Evolutionary conservation across 2,113 vertebrate genomes (phyloP), one percentile per base, ranked within the genome.

Genomic region (Pseudorectes ferrugineus): DNA sequence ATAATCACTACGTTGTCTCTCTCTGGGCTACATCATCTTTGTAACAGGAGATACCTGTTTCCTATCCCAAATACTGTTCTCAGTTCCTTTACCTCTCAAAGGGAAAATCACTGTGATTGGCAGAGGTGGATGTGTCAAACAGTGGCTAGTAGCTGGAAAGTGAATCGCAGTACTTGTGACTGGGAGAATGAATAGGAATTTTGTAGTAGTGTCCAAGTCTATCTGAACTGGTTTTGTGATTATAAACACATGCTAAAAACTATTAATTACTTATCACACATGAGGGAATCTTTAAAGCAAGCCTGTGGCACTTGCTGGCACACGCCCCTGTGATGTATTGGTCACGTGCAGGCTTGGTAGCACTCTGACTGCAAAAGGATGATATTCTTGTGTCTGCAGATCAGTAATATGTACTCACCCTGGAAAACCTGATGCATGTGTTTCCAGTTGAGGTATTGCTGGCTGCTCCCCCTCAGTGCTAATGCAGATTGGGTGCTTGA

Each of bases 401-500:
- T 23, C 20, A 54, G 45, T 36, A 61, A 5, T 48, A 3, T 12
- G 16, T 29, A 25, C 31, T 68, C 21, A 10, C 10, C 35, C 42
- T 85, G 89, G 48, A 35, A 82, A 79, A 52, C 73, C 70, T 65
- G 23, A 20, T 70, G 75, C 36, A 24, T 49, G 83, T 92, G 72
- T 59, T 63, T 48, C 79, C 52, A 65, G 31, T 3, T 78, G 80
- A 92, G 45, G 65, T 45, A 9, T 17, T 66, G 40, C 83, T 66
- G 16, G 52, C 86, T 93, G 70, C 68, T 78, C 76, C 85, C 49
- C 40, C 73, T 78, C 40, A 2, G 42, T 59, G 65, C 52, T 68
- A 12, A 52, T 45, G 78, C 54, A 85, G 58, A 33, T 94, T 62
- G 76, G 71, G 71, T 82, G 54, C 58, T 63, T 85, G 80, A 72